A percentile compares a stretch with the other conserved stretches of the same genome.
These are phyloP conservation scores for Agrilus cyanescens DNA, from an alignment of 2,888 invertebrate genomes.

Conservation along the genomic window DNA sequence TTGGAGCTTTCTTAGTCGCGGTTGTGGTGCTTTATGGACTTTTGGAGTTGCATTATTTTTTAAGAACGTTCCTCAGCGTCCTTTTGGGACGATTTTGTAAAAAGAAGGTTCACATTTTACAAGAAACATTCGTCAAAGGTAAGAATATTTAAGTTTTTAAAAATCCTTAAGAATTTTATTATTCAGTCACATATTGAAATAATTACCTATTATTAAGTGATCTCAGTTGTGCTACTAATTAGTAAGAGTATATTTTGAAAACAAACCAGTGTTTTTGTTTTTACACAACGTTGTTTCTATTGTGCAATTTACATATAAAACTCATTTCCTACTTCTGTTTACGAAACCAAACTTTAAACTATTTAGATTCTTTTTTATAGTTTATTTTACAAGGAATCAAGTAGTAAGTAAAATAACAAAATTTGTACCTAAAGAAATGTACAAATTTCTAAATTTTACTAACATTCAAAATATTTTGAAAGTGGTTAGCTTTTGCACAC, in stretches of 20 bases:
- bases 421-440: too few species aligned
- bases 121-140: conserved; percentile 59
- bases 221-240: too few species aligned
- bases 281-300: background rate
- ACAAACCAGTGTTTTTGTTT: background rate
- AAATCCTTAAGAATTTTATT: conserved; percentile 2
- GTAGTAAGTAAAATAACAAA: too few species aligned
- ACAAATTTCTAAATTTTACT: too few species aligned
- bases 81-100: conserved; percentile 52
- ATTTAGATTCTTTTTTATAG: too few species aligned
- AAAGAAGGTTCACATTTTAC: conserved; percentile 50
- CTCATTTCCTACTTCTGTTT: background rate
- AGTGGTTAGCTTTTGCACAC: too few species aligned
- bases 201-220: too few species aligned
- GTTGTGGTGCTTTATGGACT: conserved; percentile 45
- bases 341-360: too few species aligned
- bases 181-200: background rate
- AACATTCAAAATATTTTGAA: too few species aligned
- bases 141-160: conserved; percentile 24
- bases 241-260: background rate
- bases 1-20: conserved; percentile 36
- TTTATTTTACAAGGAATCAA: too few species aligned
- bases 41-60: conserved; percentile 63
- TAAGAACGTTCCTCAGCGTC: conserved; percentile 55
- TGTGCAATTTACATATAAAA: background rate